Evolutionary conservation across 2,113 vertebrate species (phyloP).

Genomic region (Archocentrus centrarchus): DNA sequence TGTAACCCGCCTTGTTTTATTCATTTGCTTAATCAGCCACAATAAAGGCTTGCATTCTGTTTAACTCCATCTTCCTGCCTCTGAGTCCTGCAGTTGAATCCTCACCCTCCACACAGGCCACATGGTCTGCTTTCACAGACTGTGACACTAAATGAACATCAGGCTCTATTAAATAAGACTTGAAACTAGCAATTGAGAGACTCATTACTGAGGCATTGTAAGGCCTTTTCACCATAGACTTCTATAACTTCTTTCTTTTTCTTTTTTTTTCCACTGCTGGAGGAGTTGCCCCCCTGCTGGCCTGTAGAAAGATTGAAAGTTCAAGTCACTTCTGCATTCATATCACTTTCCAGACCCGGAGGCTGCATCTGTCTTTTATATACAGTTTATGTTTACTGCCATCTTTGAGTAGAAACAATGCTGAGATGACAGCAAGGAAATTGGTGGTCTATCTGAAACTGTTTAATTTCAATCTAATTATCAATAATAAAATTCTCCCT

Average conservation of each 20-base stretch:
- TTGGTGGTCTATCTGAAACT: conserved; percentile 54
- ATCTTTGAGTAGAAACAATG: conserved; percentile 27
- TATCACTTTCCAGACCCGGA: not conserved
- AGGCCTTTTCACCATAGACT: not conserved
- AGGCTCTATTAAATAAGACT: not conserved
- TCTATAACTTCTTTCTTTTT: not conserved
- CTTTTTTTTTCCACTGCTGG: not conserved
- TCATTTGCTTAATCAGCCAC: no score
- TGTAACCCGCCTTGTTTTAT: no score
- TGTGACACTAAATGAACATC: not conserved
- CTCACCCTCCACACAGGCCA: no score
- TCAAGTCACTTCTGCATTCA: not conserved
- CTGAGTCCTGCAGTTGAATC: no score
- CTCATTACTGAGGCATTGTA: not conserved
- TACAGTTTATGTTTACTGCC: not conserved
- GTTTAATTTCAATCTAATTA: conserved; percentile 62
- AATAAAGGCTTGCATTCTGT: no score
- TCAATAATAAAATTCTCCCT: conserved; percentile 19
- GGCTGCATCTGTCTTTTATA: not conserved
- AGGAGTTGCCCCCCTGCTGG: not conserved
- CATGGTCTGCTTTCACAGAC: no score
- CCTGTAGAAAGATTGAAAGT: not conserved
- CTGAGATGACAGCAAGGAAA: conserved; percentile 38
- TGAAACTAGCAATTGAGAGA: not conserved
- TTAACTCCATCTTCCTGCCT: no score